Conservation (phyloP, 2,797 vertebrate species). For the Takifugu rubripes region DNA sequence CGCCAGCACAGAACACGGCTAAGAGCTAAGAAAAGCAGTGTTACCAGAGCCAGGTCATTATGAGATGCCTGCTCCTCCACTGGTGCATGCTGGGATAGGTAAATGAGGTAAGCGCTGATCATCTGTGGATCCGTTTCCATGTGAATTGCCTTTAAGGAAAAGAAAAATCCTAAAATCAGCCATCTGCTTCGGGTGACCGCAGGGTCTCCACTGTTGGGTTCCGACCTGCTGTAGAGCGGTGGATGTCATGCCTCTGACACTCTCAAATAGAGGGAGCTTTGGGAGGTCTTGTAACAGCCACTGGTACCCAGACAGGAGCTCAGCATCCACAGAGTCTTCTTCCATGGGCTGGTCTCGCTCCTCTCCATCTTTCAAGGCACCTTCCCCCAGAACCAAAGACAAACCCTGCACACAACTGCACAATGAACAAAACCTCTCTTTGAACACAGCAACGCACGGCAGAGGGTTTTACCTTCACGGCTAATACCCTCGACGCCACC, state of each 20-base stretch:
- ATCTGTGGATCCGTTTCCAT: constrained; percentile 97
- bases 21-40: constrained; percentile 5
- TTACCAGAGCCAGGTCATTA: constrained; percentile 94
- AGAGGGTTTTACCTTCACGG: constrained; percentile 86
- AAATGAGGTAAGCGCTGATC: constrained; percentile 96
- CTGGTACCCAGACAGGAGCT: constrained; percentile 88
- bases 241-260: constrained; percentile 87
- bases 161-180: constrained; percentile 1
- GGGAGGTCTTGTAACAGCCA: constrained; percentile 94
- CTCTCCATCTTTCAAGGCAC: constrained; percentile 86
- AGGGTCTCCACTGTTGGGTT: neutral
- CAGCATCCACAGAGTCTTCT: constrained; percentile 84
- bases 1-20: constrained; percentile 4
- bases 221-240: constrained; percentile 93
- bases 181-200: neutral
- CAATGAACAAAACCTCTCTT: accelerated
- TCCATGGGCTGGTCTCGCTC: constrained; percentile 92
- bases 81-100: constrained; percentile 94
- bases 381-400: constrained; percentile 91
- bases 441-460: neutral
- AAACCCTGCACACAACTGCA: constrained; percentile 78
- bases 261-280: constrained; percentile 90
- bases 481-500: constrained; percentile 91
- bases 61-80: constrained; percentile 93
- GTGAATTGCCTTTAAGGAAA: constrained; percentile 86